Evolutionary conservation across 2,888 invertebrate species (phyloP), one percentile per base, ranked within the genome.

Genomic region (Machimus atricapillus): DNA sequence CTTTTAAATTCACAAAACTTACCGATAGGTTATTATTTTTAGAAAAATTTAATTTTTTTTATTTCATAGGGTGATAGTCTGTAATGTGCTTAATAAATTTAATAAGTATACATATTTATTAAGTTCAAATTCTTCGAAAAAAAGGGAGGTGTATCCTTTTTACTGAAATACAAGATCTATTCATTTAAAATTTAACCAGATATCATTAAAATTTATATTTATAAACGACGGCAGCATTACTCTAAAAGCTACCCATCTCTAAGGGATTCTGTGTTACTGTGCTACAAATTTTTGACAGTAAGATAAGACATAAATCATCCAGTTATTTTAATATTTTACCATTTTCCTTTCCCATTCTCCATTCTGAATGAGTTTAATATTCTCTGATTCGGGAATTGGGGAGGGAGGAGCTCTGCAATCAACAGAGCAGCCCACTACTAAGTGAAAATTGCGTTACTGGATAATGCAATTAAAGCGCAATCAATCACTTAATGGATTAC

Each of bases 401-500:
- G n/a, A n/a, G n/a, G n/a, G n/a, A n/a, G 66, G 19, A 66, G 66
- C 27, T 66, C 3, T 66, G 66, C 66, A 66, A 66, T 23, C 23
- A 66, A 66, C 27, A 66, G 19, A 66, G 66, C 66, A 66, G 12
- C 66, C 27, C 66, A 27, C 9, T 66, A 16, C 14, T 46, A 66
- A 66, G 66, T 66, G 66, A 66, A 66, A 66, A 82, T 82, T 82
- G 40, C 37, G 66, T 34, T 82, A 58, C 37, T 58, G 82, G 66
- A 66, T 82, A 82, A 82, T 82, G 8, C 82, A 82, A 82, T 82
- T 82, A 82, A 82, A 66, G 82, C 82, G 34, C 82, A 82, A 66
- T 82, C 82, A 82, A 82, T 82, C 82, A 82, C 82, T 82, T 82
- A 82, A 82, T 34, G 37, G 82, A 82, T 82, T 82, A 82, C 66